These are phyloP conservation scores for Caenorhabditis sp. DNA, from an alignment of 2,888 invertebrate genomes.

Conservation along the genomic window DNA sequence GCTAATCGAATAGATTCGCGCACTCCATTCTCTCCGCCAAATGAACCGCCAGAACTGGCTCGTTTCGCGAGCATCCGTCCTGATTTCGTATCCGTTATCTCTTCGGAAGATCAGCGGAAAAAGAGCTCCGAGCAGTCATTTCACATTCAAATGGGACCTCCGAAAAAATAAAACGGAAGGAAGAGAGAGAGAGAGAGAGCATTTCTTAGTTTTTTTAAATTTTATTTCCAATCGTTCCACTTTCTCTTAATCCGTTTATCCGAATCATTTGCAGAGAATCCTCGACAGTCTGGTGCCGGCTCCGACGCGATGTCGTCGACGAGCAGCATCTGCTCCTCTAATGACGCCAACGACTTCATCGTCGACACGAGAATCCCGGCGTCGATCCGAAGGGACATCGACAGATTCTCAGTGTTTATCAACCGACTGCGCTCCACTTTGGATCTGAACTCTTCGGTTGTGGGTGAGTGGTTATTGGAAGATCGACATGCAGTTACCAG, in stretches of 20 bases:
- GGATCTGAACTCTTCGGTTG: constrained; percentile 63
- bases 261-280: constrained; percentile 36
- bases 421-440: constrained; percentile 68
- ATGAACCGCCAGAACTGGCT: too few species aligned
- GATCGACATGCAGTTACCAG: too few species aligned
- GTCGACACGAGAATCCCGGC: constrained; percentile 67
- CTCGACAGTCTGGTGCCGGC: constrained; percentile 13
- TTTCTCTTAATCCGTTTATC: too few species aligned
- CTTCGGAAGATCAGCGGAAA: not conserved
- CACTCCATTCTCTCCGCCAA: too few species aligned
- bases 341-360: constrained; percentile 65
- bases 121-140: not conserved
- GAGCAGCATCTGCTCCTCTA: constrained; percentile 67
- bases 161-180: not conserved
- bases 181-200: not conserved
- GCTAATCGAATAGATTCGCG: not conserved
- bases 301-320: constrained; percentile 69
- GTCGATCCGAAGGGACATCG: constrained; percentile 73
- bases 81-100: not conserved
- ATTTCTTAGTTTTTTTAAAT: too few species aligned
- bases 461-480: too few species aligned
- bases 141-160: not conserved
- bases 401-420: constrained; percentile 73
- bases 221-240: not conserved
- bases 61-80: too few species aligned